Percentiles rank a stretch among this genome's conserved stretches.
These are phyloP conservation scores for Seira musarum DNA, from an alignment of 2,888 invertebrate genomes.

Conservation along the genomic window DNA sequence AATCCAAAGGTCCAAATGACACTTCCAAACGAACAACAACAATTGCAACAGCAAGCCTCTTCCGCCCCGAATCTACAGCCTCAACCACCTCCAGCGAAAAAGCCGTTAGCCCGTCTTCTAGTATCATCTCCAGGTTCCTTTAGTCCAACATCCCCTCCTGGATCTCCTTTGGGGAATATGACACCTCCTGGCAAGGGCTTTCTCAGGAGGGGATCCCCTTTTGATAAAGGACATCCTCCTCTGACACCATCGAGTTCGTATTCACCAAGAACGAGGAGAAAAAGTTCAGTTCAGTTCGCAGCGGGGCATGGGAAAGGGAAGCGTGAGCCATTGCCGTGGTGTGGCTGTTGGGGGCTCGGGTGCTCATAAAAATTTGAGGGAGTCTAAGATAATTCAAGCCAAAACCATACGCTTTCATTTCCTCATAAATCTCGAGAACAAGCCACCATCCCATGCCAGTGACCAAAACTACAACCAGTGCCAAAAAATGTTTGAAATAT, in stretches of 20 bases:
- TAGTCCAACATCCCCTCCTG: constrained; percentile 13
- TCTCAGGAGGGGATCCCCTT: constrained; percentile 63
- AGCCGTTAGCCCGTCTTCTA: constrained; percentile 62
- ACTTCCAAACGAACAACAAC: background rate
- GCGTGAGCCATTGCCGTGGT: constrained; percentile 79
- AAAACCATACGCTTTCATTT: too few relatives aligned
- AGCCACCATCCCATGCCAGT: too few relatives aligned
- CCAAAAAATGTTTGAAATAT: too few relatives aligned
- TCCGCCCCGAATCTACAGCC: constrained; percentile 22
- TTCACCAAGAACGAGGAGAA: constrained; percentile 76
- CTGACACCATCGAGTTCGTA: constrained; percentile 42
- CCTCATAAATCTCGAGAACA: background rate
- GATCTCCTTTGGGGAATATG: constrained; percentile 1
- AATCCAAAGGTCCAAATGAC: too few relatives aligned
- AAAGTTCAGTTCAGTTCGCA: constrained; percentile 72
- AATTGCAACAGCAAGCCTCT: background rate
- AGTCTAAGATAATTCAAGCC: too few relatives aligned
- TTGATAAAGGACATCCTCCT: constrained; percentile 39
- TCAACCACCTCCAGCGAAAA: constrained; percentile 58
- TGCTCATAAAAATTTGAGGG: constrained; percentile 79
- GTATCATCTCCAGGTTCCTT: constrained; percentile 58
- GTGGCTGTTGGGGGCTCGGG: constrained; percentile 89
- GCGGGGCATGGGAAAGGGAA: constrained; percentile 49
- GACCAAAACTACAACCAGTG: too few relatives aligned
- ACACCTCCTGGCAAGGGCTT: constrained; percentile 59